phyloP scores from a whole-genome alignment of 2,888 invertebrate genomes.

The Habroteleia sp. region DNA sequence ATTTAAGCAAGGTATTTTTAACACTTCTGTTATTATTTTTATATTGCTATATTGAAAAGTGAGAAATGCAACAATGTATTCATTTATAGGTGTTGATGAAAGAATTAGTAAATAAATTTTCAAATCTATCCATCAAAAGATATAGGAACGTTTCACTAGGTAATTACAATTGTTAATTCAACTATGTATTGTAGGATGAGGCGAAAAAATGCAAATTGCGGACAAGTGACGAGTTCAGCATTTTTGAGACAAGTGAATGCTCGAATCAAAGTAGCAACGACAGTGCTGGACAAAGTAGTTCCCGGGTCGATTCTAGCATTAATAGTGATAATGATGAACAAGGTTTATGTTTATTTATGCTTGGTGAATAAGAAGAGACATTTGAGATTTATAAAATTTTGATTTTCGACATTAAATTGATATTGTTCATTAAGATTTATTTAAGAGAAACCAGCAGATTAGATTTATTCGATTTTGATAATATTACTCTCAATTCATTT shows the following conservation, averaged over 20 bases:
- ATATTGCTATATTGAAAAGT: too few relatives aligned
- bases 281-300: conserved; percentile 67
- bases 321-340: conserved; percentile 74
- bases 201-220: conserved; percentile 73
- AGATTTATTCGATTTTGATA: too few relatives aligned
- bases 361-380: background rate
- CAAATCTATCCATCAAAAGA: conserved; percentile 76
- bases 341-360: conserved; percentile 71
- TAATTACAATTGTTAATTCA: conserved; percentile 55
- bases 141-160: conserved; percentile 74
- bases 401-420: too few relatives aligned
- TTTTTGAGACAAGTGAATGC: conserved; percentile 87
- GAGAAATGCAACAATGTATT: conserved; percentile 24
- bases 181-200: conserved; percentile 77
- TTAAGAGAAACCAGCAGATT: too few relatives aligned
- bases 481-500: too few relatives aligned
- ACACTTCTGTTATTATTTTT: too few relatives aligned
- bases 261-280: conserved; percentile 81
- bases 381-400: too few relatives aligned
- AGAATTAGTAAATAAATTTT: conserved; percentile 76
- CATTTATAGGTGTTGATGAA: conserved; percentile 77
- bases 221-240: conserved; percentile 68
- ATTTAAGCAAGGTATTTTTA: conserved; percentile 67
- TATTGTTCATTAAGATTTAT: too few relatives aligned
- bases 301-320: conserved; percentile 69